phyloP scores from a whole-genome alignment of 2,888 invertebrate genomes.

The Hedychridium roseum region DNA sequence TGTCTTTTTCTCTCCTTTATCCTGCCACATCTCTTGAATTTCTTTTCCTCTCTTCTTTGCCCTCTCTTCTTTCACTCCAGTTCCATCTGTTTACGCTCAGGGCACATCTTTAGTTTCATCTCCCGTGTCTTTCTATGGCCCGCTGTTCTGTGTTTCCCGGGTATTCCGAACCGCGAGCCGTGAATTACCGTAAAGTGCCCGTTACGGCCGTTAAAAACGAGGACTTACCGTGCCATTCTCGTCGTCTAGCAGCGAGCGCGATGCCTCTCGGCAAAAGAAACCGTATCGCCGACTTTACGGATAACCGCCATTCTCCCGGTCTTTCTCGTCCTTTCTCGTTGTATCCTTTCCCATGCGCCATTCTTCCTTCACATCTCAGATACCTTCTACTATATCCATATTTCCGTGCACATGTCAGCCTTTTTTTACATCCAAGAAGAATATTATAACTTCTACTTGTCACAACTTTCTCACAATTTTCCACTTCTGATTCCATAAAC shows the following conservation, averaged over 20 bases:
- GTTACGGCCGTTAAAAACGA: constrained; percentile 31
- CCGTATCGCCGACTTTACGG: constrained; percentile 17
- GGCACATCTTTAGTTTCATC: too few species aligned
- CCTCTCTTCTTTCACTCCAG: not conserved
- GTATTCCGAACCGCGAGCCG: constrained; percentile 6
- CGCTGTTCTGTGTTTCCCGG: not conserved
- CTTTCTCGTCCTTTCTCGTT: constrained; percentile 7
- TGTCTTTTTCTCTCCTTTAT: constrained; percentile 17
- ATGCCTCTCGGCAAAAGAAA: constrained; percentile 14
- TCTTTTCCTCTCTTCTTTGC: constrained; percentile 2
- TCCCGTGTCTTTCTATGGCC: constrained; percentile 7
- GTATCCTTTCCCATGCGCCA: too few species aligned
- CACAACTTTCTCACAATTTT: too few species aligned
- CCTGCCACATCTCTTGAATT: constrained; percentile 7
- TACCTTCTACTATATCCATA: too few species aligned
- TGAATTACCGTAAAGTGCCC: constrained; percentile 31
- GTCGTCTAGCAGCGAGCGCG: constrained; percentile 21
- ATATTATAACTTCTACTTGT: too few species aligned
- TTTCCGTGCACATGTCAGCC: too few species aligned
- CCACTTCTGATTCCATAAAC: too few species aligned
- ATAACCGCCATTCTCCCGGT: constrained; percentile 4
- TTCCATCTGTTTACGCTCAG: not conserved
- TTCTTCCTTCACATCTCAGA: too few species aligned
- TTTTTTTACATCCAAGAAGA: too few species aligned
- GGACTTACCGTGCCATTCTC: constrained; percentile 24